Evolutionary conservation across 2,113 vertebrate genomes (phyloP), one percentile per base, ranked within the genome.

Genomic region (Pavo muticus): DNA sequence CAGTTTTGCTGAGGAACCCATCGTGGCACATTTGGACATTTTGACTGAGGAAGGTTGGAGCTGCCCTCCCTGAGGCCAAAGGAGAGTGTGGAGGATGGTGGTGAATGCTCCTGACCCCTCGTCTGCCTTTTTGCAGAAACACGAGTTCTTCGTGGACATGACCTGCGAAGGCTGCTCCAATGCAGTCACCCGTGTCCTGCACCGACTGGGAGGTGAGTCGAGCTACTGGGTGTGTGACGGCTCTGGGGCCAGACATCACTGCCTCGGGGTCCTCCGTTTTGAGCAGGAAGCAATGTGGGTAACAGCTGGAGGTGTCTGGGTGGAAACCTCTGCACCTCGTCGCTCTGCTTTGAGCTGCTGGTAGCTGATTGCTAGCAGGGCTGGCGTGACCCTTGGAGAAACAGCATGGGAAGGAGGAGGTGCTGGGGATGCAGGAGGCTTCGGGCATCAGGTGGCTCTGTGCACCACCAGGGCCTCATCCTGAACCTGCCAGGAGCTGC

Each of bases 91-190:
- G 42, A 70, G 17, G 17, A 29, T 0, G 4, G 0, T 6, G 17
- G 11, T 61, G 20, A 37, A 64, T 81, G 39, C 10, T 24, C 25
- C 29, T 93, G 32, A 95, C 20, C 44, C 45, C 20, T 65, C 1
- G 0, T 65, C 87, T 69, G 76, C 90, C 48, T 90, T 50, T 39
- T 96, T 95, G 40, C 98, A 99, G 99, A 99, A 98, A 79, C 98
- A 99, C 97, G 99, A 99, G 97, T 99, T 99, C 94, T 98, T 98
- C 2, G 99, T 99, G 86, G 99, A 98, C 69, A 99, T 99, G 99
- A 99, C 98, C 40, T 99, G 99, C 32, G 98, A 98, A 75, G 99
- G 99, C 70, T 99, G 99, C 35, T 99, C 98, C 11, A 98, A 98
- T 2, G 99, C 99, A 0, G 98, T 99, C 17, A 98, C 98, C 71